Evolutionary conservation across 1,140 invertebrate genomes (phyloP), one percentile per base, ranked within the genome.

Genomic region (Macrotrachela quadricornifera): DNA sequence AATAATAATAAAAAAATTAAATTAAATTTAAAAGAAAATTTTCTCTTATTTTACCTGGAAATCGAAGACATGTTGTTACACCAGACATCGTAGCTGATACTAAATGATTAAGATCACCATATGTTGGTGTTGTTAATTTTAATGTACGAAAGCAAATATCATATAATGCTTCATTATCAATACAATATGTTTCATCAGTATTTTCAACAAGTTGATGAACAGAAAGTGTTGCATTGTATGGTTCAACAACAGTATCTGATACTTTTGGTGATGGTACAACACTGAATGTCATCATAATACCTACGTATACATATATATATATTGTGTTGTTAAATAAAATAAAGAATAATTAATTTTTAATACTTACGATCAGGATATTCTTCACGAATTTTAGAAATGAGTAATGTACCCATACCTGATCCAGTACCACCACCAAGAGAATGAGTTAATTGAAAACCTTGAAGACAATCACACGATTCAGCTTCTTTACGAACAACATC

Each of bases 401-500:
- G 13, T 30, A 53, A 49, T 17, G 51, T 46, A 14, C 51, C 51
- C 38, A 53, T 18, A 41, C 51, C 51, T 10, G 51, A 53, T 17
- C 51, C 51, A n/a, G 42, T 36, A 13, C 51, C 51, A 2, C 51
- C 51, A 6, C 50, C 50, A 9, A 52, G 17, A 9, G 40, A 45
- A 38, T 52, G 50, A 13, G 42, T 54, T 18, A 54, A 37, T 45
- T 54, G 52, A 45, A 57, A 48, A 41, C 15, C 50, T 48, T 41
- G 55, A n/a, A 52, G 21, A 62, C 81, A 83, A 64, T 83, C 81
- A 68, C 81, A 83, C 53, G 74, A 75, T 68, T 88, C 84, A 6
- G 81, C 77, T 70, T 88, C 84, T 66, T 85, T 87, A 21, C 83
- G 73, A 1, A 84, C 77, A 13, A 83, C 79, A 63, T 85, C 81